Evolutionary conservation across 2,113 vertebrate species (phyloP), one percentile per base, ranked within the genome.

Genomic region (Onychorhynchus coronatus): DNA sequence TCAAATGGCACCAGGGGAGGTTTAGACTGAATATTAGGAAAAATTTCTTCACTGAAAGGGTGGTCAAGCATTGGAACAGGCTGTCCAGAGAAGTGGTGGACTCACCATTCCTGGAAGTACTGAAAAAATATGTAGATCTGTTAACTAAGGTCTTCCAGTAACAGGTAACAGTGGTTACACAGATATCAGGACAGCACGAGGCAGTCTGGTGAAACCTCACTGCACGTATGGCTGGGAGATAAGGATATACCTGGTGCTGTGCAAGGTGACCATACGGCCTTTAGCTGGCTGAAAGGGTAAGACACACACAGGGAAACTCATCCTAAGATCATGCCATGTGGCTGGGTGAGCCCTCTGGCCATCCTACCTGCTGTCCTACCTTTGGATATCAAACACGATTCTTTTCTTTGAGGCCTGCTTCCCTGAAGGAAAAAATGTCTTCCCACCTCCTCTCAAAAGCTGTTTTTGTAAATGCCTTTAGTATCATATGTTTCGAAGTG

Each of bases 401-500:
- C 24, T 84, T 95, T 90, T 31, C 39, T 82, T 68, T 61, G 73
- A 77, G 66, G 68, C 53, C 95, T 92, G 65, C 33, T 94, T 96
- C 77, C 75, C 67, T 79, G 68, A 95, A 91, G 73, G 88, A 80
- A 84, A 55, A 92, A 88, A 93, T 19, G 19, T 49, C 59, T 94
- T 95, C 81, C 74, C 72, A 91, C 63, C 70, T 81, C 23, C 81
- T 85, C 72, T 86, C 63, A 84, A 81, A 89, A 74, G 82, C 91
- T 91, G 61, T 75, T 93, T 95, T 30, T 39, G 81, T 95, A 96
- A 92, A 93, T 71, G 61, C 65, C 94, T 97, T 85, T 27, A 71
- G 91, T 94, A 91, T 95, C 94, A 78, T 79, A 82, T 62, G 91
- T 96, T 97, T 96, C 82, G 73, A 74, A 96, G 72, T 35, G 84